These are phyloP conservation scores for Archaeoteleia sp. DNA, from an alignment of 2,888 invertebrate species.

Conservation along the genomic window DNA sequence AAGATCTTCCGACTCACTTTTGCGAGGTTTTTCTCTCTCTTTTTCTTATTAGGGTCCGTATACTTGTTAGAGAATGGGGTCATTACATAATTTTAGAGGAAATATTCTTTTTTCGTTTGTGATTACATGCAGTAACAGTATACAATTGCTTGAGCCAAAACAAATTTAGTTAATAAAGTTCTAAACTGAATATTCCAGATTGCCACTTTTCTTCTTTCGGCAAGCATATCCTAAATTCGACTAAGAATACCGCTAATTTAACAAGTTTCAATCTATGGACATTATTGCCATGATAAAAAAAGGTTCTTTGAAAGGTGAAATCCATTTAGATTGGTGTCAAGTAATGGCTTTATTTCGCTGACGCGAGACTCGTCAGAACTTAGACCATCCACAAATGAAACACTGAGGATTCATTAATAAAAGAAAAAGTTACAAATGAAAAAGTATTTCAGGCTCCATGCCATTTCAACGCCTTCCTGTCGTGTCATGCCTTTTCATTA, in stretches of 20 bases:
- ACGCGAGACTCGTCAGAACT: constrained; percentile 10
- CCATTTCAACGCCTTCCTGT: too few relatives aligned
- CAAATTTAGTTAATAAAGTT: too few relatives aligned
- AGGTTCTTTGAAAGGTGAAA: constrained; percentile 9
- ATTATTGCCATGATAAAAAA: not conserved
- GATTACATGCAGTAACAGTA: too few relatives aligned
- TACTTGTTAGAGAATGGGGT: constrained; percentile 20
- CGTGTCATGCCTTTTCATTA: too few relatives aligned
- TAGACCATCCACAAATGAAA: too few relatives aligned
- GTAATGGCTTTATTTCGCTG: constrained; percentile 17
- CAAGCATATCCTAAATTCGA: too few relatives aligned
- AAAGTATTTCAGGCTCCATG: too few relatives aligned
- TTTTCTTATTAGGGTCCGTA: constrained; percentile 5
- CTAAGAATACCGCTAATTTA: constrained; percentile 23
- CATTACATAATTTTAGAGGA: constrained; percentile 7
- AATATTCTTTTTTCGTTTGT: constrained; percentile 20
- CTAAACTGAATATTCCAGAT: constrained; percentile 32
- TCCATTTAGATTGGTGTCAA: constrained; percentile 11
- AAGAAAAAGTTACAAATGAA: too few relatives aligned
- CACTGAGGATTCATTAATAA: too few relatives aligned
- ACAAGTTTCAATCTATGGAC: constrained; percentile 29
- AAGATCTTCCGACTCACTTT: constrained; percentile 43
- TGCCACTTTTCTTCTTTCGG: constrained; percentile 4
- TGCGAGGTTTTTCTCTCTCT: constrained; percentile 1
- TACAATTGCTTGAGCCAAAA: too few relatives aligned